Conservation (phyloP, 2,888 invertebrate genomes). For the Seira sanloemensis region DNA sequence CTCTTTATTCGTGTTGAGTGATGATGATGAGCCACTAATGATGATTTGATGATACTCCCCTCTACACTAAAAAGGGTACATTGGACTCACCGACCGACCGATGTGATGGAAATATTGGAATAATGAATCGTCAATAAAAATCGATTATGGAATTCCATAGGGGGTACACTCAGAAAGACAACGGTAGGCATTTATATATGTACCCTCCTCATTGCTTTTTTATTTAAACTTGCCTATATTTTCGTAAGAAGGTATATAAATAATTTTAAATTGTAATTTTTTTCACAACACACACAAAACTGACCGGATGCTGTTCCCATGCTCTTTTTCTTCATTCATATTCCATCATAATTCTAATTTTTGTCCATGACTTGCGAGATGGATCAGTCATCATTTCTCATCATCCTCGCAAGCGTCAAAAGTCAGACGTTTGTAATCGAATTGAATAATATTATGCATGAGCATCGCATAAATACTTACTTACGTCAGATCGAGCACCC, state of each 20-base stretch:
- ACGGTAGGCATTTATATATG: too few species aligned
- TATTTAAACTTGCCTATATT: too few species aligned
- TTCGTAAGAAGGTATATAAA: too few species aligned
- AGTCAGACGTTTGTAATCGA: slow-evolving; percentile 27
- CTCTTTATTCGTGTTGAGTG: too few species aligned
- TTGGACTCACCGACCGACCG: too few species aligned
- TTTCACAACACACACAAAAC: neutral
- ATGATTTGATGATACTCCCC: too few species aligned
- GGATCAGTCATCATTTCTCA: slow-evolving; percentile 26
- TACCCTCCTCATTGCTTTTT: too few species aligned
- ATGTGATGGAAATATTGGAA: slow-evolving; percentile 45
- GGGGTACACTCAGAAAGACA: too few species aligned
- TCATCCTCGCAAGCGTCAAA: slow-evolving; percentile 25
- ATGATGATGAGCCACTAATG: too few species aligned
- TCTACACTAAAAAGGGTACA: too few species aligned
- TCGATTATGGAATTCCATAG: slow-evolving; percentile 70
- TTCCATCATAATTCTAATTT: slow-evolving; percentile 64
- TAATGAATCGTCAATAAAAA: slow-evolving; percentile 74
- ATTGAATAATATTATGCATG: neutral
- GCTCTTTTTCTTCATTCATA: too few species aligned
- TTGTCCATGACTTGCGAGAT: slow-evolving; percentile 68
- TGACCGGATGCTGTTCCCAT: slow-evolving; percentile 27
- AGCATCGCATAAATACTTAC: neutral
- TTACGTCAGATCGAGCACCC: neutral
- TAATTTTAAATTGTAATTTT: neutral